Base-by-base conservation (phyloP, 2,888 invertebrate species). In the Mycalesis mineus region DNA sequence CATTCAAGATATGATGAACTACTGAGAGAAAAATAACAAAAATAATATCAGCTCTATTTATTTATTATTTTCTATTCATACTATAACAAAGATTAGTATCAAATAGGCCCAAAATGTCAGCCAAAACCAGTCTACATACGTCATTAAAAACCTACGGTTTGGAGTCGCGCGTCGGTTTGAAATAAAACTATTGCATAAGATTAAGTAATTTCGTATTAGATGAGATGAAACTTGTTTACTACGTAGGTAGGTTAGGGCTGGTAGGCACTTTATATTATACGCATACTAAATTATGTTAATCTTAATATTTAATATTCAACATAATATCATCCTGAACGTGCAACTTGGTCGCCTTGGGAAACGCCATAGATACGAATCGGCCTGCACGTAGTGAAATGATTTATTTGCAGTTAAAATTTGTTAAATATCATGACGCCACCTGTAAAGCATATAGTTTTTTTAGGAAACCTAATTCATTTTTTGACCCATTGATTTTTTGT, bases 211-310 rank as follows among this genome's bases (percentile, higher is more conserved):
- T 42, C 42, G 11, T 2, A 42, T 11, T 11, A 22, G 28, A 42
- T 8, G 1, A 47, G 14, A 11, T 36, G 1, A n/a, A 48, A 36
- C 48, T 33, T n/a, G 17, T 48, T 36, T 36, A 36, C 7, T 7
- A 13, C 7, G 31, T 37, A 22, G 22, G 22, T 22, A 22, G 22
- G 22, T 22, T n/a, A n/a, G n/a, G n/a, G n/a, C n/a, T n/a, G n/a
- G n/a, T n/a, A n/a, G 22, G 22, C 5, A 37, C 1, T 11, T 11
- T 36, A 36, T 4, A n/a, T 22, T 37, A 49, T 49, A 36, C 17
- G 17, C 36, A 49, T 49, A 22, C 22, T 22, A 49, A 37, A 22
- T 48, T 37, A 48, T 48, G 48, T 48, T 36, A 48, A 48, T 42
- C 29, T 8, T 1, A 29, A 29, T 29, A 44, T 7, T 28, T 22